These are phyloP conservation scores for Harpagoxenus sublaevis DNA, from an alignment of 2,888 invertebrate genomes.

Conservation along the genomic window DNA sequence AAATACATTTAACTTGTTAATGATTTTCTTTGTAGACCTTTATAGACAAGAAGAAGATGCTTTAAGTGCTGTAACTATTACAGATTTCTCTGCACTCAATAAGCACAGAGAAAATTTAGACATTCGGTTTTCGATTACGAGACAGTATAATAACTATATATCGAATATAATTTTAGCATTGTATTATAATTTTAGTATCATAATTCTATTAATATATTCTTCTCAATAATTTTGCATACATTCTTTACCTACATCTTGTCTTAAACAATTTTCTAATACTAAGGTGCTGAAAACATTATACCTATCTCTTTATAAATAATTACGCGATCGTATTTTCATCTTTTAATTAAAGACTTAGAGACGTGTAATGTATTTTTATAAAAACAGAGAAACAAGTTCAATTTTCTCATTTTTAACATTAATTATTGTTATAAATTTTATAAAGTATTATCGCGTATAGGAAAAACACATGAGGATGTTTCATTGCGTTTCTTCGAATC, in stretches of 20 bases:
- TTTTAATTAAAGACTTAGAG: not conserved
- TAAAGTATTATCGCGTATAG: slow-evolving; percentile 17
- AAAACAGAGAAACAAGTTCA: not conserved
- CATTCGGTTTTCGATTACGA: not conserved
- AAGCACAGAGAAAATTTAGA: not conserved
- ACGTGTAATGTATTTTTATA: not conserved
- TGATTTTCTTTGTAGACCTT: slow-evolving; percentile 6
- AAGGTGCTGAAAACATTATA: not conserved
- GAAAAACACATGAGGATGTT: not conserved
- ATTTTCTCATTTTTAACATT: not conserved
- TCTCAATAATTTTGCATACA: not conserved
- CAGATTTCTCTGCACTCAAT: slow-evolving; percentile 2
- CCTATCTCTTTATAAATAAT: not conserved
- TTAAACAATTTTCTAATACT: not conserved
- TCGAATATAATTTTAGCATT: not conserved
- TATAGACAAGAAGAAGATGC: slow-evolving; percentile 22
- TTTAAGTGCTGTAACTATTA: slow-evolving; percentile 32
- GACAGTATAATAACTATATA: not conserved
- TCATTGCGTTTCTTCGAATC: not conserved
- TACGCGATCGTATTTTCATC: not conserved
- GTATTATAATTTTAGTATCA: not conserved
- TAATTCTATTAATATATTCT: not conserved
- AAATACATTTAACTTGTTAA: slow-evolving; percentile 44
- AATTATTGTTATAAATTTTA: not conserved
- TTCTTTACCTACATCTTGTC: not conserved